phyloP scores from a whole-genome alignment of 2,797 vertebrate genomes.

The Crocidura indochinensis region DNA sequence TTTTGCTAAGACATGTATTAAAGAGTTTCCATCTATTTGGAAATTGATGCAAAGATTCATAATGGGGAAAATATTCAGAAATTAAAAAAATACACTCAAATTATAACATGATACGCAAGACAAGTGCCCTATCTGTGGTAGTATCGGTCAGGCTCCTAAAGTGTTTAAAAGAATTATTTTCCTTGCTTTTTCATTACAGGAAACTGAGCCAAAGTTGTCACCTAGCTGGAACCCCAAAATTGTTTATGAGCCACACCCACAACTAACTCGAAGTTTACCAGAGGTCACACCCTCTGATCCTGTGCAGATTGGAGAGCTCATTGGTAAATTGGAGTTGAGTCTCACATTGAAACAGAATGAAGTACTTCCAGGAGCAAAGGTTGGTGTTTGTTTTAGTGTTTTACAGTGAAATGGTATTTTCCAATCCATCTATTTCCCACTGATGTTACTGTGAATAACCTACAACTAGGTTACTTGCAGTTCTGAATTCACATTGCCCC shows the following conservation, averaged over 20 bases:
- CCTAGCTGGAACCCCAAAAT: conserved; percentile 99
- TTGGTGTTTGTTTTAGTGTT: conserved; percentile 86
- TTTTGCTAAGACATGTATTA: conserved; percentile 13
- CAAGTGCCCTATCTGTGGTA: no score
- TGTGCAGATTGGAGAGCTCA: conserved; percentile 95
- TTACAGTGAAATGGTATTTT: neutral
- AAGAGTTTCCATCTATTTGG: conserved; percentile 27
- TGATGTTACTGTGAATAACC: neutral
- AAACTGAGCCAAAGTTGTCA: conserved; percentile 97
- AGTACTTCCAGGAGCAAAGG: conserved; percentile 98
- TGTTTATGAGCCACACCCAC: conserved; percentile 98
- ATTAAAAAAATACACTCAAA: neutral
- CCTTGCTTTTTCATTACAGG: conserved; percentile 89
- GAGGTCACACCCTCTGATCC: conserved; percentile 95
- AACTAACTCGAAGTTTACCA: conserved; percentile 95
- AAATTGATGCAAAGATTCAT: conserved; percentile 3
- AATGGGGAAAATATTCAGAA: neutral
- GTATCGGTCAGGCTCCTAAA: neutral
- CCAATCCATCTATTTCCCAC: neutral
- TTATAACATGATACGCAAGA: no score
- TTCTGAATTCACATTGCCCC: neutral
- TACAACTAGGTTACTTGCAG: neutral
- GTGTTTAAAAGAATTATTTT: conserved; percentile 64
- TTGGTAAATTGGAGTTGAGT: conserved; percentile 95
- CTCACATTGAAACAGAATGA: conserved; percentile 98